Evolutionary conservation across 2,888 invertebrate species (phyloP).

Genomic region (Nomada hirtipes): DNA sequence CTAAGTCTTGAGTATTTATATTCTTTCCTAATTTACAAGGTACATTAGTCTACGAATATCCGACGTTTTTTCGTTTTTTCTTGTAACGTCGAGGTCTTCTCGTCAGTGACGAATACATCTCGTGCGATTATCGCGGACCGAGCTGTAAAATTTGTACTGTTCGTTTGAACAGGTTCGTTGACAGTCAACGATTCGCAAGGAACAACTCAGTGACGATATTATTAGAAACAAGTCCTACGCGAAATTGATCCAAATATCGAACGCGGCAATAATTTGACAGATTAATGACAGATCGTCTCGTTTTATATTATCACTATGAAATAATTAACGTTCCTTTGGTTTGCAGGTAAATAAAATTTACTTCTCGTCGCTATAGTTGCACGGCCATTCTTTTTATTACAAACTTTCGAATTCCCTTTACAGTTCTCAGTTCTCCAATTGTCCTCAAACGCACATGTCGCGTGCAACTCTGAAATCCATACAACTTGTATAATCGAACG

Average conservation of each 20-base stretch:
- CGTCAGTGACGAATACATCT: conserved; percentile 1
- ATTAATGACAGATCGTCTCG: neutral
- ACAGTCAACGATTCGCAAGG: neutral
- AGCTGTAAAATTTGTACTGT: neutral
- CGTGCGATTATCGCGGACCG: neutral
- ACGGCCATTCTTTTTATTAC: neutral
- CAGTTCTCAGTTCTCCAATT: neutral
- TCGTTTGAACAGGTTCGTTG: neutral
- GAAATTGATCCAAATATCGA: neutral
- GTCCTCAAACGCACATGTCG: too few species aligned
- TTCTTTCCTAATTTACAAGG: neutral
- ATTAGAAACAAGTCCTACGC: neutral
- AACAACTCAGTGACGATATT: neutral
- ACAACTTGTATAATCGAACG: too few species aligned
- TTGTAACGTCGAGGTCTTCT: neutral
- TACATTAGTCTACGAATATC: neutral
- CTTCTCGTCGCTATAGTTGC: neutral
- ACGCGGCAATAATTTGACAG: too few species aligned
- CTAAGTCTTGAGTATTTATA: neutral
- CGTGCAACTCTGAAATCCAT: too few species aligned
- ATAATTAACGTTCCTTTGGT: neutral
- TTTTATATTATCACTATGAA: neutral
- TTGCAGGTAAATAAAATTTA: conserved; percentile 3
- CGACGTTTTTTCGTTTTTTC: neutral
- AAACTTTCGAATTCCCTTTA: neutral